Evolutionary conservation across 1,140 invertebrate species (phyloP).

Genomic region (Euglossa dilemma): DNA sequence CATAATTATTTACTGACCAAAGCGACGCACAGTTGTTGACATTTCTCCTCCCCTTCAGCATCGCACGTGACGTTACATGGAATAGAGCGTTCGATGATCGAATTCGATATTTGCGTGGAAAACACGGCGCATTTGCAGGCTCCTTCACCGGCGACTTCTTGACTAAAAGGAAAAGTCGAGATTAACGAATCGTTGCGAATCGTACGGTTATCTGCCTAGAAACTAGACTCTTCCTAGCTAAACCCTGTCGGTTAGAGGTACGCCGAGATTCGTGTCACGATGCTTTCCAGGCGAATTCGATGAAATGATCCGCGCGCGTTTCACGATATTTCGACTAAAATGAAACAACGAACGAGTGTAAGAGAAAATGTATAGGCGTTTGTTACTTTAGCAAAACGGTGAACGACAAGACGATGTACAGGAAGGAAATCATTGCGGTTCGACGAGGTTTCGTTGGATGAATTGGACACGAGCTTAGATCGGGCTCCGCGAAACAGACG

Average conservation of each 20-base stretch:
- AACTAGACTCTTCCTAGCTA: too few relatives aligned
- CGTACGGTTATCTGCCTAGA: too few relatives aligned
- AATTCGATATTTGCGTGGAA: conserved; percentile 36
- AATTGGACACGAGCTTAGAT: conserved; percentile 17
- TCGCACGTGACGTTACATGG: conserved; percentile 60
- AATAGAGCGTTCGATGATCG: conserved; percentile 64
- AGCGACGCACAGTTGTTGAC: conserved; percentile 60
- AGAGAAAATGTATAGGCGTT: neutral
- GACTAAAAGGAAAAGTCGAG: conserved; percentile 14
- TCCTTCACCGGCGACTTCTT: conserved; percentile 29
- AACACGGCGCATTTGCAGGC: conserved; percentile 64
- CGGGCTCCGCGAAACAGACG: conserved; percentile 8
- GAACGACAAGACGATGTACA: conserved; percentile 28
- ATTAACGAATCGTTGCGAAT: neutral
- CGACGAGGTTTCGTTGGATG: conserved; percentile 22
- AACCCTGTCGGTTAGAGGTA: too few relatives aligned
- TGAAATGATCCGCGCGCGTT: too few relatives aligned
- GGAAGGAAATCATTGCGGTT: conserved; percentile 17
- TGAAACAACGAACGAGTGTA: neutral
- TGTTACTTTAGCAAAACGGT: conserved; percentile 40
- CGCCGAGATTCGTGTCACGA: neutral
- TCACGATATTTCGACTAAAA: neutral
- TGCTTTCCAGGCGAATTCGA: neutral
- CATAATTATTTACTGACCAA: conserved; percentile 52
- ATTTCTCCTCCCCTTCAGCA: conserved; percentile 55